Evolutionary conservation across 2,113 vertebrate genomes (phyloP).

Genomic region (Hystrix brachyura): DNA sequence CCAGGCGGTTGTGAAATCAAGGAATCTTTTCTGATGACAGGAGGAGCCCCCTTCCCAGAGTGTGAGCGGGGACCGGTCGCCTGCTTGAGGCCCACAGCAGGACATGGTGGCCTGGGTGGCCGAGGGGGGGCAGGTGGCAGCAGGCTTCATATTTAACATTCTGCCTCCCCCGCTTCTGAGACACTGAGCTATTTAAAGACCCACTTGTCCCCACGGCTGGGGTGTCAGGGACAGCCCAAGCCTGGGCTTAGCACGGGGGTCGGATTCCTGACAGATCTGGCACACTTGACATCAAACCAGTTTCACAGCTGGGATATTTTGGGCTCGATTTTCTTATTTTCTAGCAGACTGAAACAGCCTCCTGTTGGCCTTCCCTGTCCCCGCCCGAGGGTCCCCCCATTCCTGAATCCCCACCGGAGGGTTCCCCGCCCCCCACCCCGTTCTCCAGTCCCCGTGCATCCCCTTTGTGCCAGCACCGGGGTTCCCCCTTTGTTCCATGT

Average conservation of each 20-base stretch:
- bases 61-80: not conserved
- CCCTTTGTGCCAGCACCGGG: not conserved
- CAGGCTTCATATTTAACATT: conserved; percentile 83
- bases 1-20: not conserved
- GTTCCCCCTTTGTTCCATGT: not conserved
- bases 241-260: conserved; percentile 79
- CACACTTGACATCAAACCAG: conserved; percentile 75
- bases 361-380: not conserved
- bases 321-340: conserved; percentile 78
- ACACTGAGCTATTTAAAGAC: conserved; percentile 83
- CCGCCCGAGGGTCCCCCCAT: not conserved
- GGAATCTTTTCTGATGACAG: not conserved
- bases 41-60: not conserved
- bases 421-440: not conserved
- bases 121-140: conserved; percentile 37
- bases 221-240: conserved; percentile 80
- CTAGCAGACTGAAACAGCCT: conserved; percentile 70
- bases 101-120: not conserved
- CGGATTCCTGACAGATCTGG: conserved; percentile 80
- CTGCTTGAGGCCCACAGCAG: not conserved
- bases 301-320: conserved; percentile 79
- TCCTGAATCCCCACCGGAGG: not conserved
- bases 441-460: not conserved
- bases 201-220: conserved; percentile 74
- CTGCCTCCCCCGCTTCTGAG: conserved; percentile 80